Evolutionary conservation across 2,888 invertebrate genomes (phyloP).

Genomic region (Meiosimyza platycephala): DNA sequence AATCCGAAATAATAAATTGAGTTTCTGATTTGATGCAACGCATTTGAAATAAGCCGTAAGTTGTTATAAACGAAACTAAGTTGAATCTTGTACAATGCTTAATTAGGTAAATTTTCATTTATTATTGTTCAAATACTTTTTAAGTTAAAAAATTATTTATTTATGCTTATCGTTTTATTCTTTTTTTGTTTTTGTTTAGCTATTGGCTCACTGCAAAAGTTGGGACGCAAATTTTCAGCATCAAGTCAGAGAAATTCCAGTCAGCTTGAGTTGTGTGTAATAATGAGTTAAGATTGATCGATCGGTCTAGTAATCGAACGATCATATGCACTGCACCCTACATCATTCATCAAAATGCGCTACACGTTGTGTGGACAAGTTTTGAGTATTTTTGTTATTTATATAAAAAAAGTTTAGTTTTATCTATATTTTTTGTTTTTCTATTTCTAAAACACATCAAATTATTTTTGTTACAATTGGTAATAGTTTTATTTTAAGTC

Average conservation of each 20-base stretch:
- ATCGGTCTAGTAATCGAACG: constrained; percentile 13
- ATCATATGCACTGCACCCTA: constrained; percentile 10
- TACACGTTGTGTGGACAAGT: too few species aligned
- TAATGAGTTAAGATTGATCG: constrained; percentile 42
- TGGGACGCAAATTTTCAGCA: constrained; percentile 64
- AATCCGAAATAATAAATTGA: too few species aligned
- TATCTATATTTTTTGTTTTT: too few species aligned
- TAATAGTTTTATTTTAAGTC: too few species aligned
- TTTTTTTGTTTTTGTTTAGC: constrained; percentile 64
- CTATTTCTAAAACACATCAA: too few species aligned
- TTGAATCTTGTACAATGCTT: neutral
- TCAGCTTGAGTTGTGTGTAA: constrained; percentile 60
- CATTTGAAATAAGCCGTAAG: too few species aligned
- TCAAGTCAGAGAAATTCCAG: constrained; percentile 63
- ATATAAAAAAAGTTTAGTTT: too few species aligned
- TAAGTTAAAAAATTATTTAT: constrained; percentile 35
- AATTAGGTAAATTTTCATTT: constrained; percentile 28
- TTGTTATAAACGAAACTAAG: too few species aligned
- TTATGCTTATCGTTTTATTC: constrained; percentile 38
- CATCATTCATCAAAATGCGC: constrained; percentile 1
- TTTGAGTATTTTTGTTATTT: too few species aligned
- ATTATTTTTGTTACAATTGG: too few species aligned
- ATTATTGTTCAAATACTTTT: constrained; percentile 36
- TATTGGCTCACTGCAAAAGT: constrained; percentile 71
- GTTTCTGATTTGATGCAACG: too few species aligned